These are phyloP conservation scores for Mandrillus leucophaeus DNA, from an alignment of 2,113 vertebrate genomes.

Conservation along the genomic window DNA sequence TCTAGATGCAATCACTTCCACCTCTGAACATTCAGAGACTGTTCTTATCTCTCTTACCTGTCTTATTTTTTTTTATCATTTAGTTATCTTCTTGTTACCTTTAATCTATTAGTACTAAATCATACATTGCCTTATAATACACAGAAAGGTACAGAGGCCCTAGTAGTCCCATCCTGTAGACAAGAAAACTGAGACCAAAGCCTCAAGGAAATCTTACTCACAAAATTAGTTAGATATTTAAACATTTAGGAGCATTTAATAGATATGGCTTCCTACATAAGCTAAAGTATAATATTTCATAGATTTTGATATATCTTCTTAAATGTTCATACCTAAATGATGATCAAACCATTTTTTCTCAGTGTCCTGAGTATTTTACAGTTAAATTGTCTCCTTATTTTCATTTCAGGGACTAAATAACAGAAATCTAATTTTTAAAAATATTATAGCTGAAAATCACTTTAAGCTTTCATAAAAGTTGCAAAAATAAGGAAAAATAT, in stretches of 20 bases:
- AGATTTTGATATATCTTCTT: neutral
- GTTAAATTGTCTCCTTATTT: neutral
- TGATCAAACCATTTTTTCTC: neutral
- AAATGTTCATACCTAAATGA: neutral
- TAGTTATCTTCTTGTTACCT: neutral
- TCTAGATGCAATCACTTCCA: neutral
- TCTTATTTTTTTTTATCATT: neutral
- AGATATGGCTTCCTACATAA: neutral
- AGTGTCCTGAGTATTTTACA: neutral
- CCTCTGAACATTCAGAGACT: neutral
- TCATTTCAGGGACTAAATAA: neutral
- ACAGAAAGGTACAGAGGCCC: neutral
- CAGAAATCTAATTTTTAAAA: neutral
- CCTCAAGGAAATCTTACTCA: neutral
- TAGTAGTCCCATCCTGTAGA: neutral
- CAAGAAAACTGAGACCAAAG: neutral
- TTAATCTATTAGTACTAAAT: neutral
- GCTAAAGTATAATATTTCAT: neutral
- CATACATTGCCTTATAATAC: neutral
- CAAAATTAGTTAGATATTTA: neutral
- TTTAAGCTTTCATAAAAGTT: neutral
- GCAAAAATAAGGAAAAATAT: neutral
- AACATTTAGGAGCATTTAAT: neutral
- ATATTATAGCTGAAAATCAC: neutral
- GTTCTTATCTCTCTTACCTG: neutral